phyloP scores from a whole-genome alignment of 1,140 invertebrate genomes.

The Antheraea mylitta region DNA sequence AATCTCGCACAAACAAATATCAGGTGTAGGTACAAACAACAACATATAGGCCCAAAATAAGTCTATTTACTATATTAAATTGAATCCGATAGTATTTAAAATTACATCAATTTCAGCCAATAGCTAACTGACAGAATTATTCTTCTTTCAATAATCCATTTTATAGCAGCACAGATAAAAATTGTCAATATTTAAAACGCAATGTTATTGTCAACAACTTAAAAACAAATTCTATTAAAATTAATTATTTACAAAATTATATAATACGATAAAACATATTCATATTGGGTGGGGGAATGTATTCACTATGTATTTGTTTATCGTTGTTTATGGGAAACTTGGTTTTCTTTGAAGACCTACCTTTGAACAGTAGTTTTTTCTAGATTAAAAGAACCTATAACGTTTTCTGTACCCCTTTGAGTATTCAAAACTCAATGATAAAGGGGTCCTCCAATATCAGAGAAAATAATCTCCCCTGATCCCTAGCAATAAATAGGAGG shows the following conservation, averaged over 20 bases:
- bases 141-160: background rate
- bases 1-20: background rate
- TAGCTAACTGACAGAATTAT: background rate
- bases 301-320: too few relatives aligned
- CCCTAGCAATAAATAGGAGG: too few relatives aligned
- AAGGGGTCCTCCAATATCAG: too few relatives aligned
- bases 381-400: too few relatives aligned
- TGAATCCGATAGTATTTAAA: background rate
- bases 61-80: background rate
- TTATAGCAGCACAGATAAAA: background rate
- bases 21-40: background rate
- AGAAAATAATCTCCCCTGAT: too few relatives aligned
- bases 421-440: too few relatives aligned
- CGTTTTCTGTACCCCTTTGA: too few relatives aligned
- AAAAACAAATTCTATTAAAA: background rate
- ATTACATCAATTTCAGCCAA: background rate
- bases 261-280: background rate
- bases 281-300: too few relatives aligned
- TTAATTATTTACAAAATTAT: background rate
- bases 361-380: too few relatives aligned
- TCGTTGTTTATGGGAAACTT: too few relatives aligned
- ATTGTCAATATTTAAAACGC: background rate
- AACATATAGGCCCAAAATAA: slow-evolving; percentile 4
- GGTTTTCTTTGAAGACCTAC: too few relatives aligned
- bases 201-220: background rate